phyloP scores from a whole-genome alignment of 2,797 vertebrate species.

The Anguilla megastoma region DNA sequence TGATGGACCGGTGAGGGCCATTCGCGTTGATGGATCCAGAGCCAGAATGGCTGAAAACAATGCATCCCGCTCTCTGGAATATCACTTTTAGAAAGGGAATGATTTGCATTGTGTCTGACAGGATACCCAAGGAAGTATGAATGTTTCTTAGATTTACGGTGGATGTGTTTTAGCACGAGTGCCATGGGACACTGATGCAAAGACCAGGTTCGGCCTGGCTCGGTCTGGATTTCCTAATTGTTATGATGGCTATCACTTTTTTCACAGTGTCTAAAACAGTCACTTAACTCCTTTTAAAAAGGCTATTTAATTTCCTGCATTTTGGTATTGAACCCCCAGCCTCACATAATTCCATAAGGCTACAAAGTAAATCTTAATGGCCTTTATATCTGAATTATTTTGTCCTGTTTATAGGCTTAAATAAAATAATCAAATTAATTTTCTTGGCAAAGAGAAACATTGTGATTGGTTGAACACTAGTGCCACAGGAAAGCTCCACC shows the following conservation, averaged over 20 bases:
- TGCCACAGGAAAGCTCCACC: background rate
- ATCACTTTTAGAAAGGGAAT: background rate
- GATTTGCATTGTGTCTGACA: background rate
- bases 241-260: background rate
- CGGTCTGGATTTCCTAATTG: background rate
- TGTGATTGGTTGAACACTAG: background rate
- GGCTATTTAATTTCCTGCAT: background rate
- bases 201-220: background rate
- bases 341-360: background rate
- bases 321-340: background rate
- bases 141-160: constrained; percentile 16
- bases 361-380: background rate
- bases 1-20: background rate
- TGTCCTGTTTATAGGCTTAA: background rate
- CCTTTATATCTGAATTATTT: background rate
- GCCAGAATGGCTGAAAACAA: background rate
- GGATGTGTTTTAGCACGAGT: background rate
- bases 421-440: background rate
- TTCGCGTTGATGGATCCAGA: background rate
- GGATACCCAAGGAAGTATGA: background rate
- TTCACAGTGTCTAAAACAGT: background rate
- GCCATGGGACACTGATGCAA: background rate
- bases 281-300: background rate
- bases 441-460: background rate
- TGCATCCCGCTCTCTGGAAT: background rate